These are phyloP conservation scores for Tachysurus fulvidraco DNA, from an alignment of 2,113 vertebrate genomes.

Conservation along the genomic window DNA sequence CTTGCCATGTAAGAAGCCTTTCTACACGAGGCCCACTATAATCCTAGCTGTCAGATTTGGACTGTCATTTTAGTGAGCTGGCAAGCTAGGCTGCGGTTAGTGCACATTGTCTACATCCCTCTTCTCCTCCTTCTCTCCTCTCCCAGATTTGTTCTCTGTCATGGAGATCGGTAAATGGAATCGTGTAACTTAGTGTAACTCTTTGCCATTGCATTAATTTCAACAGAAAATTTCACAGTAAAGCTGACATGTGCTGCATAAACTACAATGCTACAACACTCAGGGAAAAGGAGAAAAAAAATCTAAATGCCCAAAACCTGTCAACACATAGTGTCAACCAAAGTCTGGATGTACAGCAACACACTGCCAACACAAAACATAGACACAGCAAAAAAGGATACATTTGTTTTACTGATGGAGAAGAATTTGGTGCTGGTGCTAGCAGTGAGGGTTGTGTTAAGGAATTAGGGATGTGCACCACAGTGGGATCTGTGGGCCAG, in stretches of 20 bases:
- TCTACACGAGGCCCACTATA: conserved; percentile 68
- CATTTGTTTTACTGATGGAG: too few relatives aligned
- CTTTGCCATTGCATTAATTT: conserved; percentile 44
- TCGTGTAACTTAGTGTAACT: conserved; percentile 39
- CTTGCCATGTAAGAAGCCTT: conserved; percentile 71
- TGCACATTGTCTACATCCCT: conserved; percentile 36
- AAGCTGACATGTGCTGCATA: conserved; percentile 28
- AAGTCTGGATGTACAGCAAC: conserved; percentile 17
- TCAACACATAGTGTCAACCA: conserved; percentile 22
- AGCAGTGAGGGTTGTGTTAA: too few relatives aligned
- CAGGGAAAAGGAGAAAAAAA: neutral
- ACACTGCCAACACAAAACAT: neutral
- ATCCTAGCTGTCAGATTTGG: conserved; percentile 82
- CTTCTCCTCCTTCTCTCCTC: conserved; percentile 35
- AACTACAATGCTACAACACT: conserved; percentile 5
- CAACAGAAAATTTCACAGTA: conserved; percentile 22
- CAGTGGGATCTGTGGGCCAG: too few relatives aligned
- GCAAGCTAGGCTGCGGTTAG: conserved; percentile 45
- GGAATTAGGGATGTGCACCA: too few relatives aligned
- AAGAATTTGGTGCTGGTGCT: too few relatives aligned
- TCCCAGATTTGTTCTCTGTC: conserved; percentile 30
- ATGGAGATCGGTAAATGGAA: conserved; percentile 26
- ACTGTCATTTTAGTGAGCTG: conserved; percentile 69
- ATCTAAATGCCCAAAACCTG: conserved; percentile 2
- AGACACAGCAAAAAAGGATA: too few relatives aligned